Base-by-base conservation (phyloP, 2,113 vertebrate genomes). In the Capra hircus region DNA sequence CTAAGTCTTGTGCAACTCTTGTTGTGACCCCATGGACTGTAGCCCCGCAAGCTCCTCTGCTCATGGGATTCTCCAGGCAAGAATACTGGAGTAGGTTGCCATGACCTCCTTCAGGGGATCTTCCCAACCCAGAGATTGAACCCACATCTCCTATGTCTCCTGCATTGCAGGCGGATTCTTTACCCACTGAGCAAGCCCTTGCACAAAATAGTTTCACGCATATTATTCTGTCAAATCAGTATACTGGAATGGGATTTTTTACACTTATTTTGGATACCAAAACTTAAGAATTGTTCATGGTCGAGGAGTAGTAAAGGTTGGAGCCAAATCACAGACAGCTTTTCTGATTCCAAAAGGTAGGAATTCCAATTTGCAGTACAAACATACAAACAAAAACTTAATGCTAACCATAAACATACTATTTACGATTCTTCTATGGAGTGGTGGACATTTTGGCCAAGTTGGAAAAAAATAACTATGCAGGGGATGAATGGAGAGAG, bases 81-180 rank as follows among this genome's bases (percentile, higher is more conserved):
- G n/a, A 23, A 71, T 23, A 23, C n/a, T 36, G 67, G 67, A 71
- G n/a, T 71, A 10, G 64, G n/a, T 71, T 71, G n/a, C n/a, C 19
- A 71, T 40, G 19, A 9, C 19, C 19, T 71, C 9, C n/a, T 36
- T 19, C n/a, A 71, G 67, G 19, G n/a, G n/a, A 71, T 71, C n/a
- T 71, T 71, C n/a, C 19, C 67, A 12, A 71, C n/a, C 67, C 67
- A 23, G 19, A 23, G n/a, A 36, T 0, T 36, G n/a, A 12, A 71
- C 9, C 64, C 0, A 0, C 19, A 40, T 40, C n/a, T 71, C 67
- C 19, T 36, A 5, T 23, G 67, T 23, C 67, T 71, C n/a, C n/a
- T 36, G 67, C 67, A 71, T 2, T 40, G 67, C 19, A 36, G 67
- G 67, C 2, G 0, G 67, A 36, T 40, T 36, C n/a, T 71, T 71